A percentile compares a stretch with the other conserved stretches of the same genome.
Evolutionary conservation across 2,888 invertebrate genomes (phyloP).

Genomic region (Resseliella maxima): DNA sequence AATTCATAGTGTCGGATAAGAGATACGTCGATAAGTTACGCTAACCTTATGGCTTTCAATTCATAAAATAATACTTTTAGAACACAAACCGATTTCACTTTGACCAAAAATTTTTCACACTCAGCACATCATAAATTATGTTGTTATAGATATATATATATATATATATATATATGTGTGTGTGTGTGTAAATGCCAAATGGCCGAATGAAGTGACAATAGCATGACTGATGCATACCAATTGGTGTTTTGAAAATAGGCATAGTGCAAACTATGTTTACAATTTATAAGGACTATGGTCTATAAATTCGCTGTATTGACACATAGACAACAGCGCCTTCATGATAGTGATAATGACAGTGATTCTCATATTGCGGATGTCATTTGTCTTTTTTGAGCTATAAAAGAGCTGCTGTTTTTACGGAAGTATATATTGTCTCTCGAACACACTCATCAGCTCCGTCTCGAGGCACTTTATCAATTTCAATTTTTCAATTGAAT

Average conservation of each 20-base stretch:
- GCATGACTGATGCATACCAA: not conserved
- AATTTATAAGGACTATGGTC: not conserved
- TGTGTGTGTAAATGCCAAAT: no score
- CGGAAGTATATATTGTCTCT: not conserved
- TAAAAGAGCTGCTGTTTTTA: not conserved
- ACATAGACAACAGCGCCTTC: not conserved
- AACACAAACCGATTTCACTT: slow-evolving; percentile 7
- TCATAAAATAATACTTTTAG: not conserved
- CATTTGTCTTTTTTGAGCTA: slow-evolving; percentile 28
- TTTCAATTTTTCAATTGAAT: slow-evolving; percentile 39
- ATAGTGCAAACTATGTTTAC: no score
- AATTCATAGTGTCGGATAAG: not conserved
- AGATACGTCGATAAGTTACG: not conserved
- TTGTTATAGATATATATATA: not conserved
- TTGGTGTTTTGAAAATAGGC: no score
- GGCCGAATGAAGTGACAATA: slow-evolving; percentile 13
- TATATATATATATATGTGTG: no score
- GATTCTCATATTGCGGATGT: not conserved
- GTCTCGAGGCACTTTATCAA: not conserved
- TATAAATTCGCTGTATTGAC: not conserved
- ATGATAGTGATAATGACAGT: not conserved
- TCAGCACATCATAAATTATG: slow-evolving; percentile 28
- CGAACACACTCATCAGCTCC: not conserved
- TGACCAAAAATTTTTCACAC: not conserved
- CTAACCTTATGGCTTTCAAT: not conserved